Percentiles rank a stretch among this genome's conserved stretches.
Evolutionary conservation across 1,140 invertebrate genomes (phyloP).

Genomic region (Mesaphorura yosii): DNA sequence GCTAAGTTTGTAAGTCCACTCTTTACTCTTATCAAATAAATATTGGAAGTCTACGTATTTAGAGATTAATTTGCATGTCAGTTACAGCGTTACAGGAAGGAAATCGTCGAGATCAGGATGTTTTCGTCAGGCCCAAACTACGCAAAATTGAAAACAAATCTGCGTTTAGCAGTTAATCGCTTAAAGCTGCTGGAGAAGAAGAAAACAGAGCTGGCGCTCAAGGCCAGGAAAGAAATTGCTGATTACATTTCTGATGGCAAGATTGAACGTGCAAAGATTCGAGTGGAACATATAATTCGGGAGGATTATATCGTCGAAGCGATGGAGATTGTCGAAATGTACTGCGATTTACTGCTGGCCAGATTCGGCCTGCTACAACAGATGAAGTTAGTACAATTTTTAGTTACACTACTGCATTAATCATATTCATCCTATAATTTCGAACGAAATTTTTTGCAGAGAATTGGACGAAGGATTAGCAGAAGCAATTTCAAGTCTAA

Average conservation of each 20-base stretch:
- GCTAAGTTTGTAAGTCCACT: too few relatives aligned
- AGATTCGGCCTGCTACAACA: constrained; percentile 94
- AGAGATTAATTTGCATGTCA: too few relatives aligned
- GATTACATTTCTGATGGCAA: constrained; percentile 87
- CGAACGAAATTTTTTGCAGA: too few relatives aligned
- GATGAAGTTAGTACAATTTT: constrained; percentile 61
- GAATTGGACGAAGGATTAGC: constrained; percentile 87
- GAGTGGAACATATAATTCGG: constrained; percentile 95
- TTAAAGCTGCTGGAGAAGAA: constrained; percentile 95
- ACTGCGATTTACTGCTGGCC: constrained; percentile 93
- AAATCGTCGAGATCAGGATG: too few relatives aligned
- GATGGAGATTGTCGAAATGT: constrained; percentile 99
- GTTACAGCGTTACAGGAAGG: too few relatives aligned
- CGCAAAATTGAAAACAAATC: constrained; percentile 90
- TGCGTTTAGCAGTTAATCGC: constrained; percentile 80
- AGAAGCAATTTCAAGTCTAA: constrained; percentile 88
- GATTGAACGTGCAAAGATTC: constrained; percentile 83
- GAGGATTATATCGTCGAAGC: constrained; percentile 99
- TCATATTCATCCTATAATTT: too few relatives aligned
- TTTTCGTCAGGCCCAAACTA: constrained; percentile 81
- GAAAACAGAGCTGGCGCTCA: constrained; percentile 91
- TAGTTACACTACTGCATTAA: background rate
- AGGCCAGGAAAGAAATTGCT: constrained; percentile 93
- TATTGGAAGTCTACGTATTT: too few relatives aligned
- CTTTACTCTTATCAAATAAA: too few relatives aligned